phyloP scores from a whole-genome alignment of 2,113 vertebrate genomes.

The Hypocryptadius cinnamomeus region DNA sequence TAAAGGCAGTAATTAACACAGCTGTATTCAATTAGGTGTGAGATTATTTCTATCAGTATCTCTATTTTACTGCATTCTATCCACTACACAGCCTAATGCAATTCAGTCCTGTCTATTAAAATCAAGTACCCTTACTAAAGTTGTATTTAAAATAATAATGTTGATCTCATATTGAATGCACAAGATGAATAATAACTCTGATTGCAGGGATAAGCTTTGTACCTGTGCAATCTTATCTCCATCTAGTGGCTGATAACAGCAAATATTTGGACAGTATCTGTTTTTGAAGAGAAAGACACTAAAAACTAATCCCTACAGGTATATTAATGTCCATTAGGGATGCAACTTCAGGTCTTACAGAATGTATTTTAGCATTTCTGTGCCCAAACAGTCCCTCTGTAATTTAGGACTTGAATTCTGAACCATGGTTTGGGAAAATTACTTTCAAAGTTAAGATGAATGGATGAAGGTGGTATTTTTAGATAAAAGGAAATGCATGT shows the following conservation, averaged over 20 bases:
- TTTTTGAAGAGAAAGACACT: neutral
- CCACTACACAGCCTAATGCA: too few species aligned
- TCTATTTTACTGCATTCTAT: too few species aligned
- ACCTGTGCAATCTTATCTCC: neutral
- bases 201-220: neutral
- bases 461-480: neutral
- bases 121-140: neutral
- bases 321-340: neutral
- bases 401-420: neutral
- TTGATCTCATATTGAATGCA: neutral
- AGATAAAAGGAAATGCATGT: neutral
- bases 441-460: neutral
- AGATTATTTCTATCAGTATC: too few species aligned
- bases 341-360: neutral
- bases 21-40: too few species aligned
- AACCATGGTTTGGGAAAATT: neutral
- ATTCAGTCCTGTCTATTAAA: neutral
- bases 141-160: conserved; percentile 1
- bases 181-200: neutral
- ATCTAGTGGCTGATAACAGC: conserved; percentile 6
- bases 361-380: neutral
- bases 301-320: neutral
- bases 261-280: neutral
- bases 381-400: neutral
- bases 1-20: too few species aligned